Evolutionary conservation across 2,797 vertebrate genomes (phyloP), one percentile per base, ranked within the genome.

Genomic region (Parauchenoglanis punctatus): DNA sequence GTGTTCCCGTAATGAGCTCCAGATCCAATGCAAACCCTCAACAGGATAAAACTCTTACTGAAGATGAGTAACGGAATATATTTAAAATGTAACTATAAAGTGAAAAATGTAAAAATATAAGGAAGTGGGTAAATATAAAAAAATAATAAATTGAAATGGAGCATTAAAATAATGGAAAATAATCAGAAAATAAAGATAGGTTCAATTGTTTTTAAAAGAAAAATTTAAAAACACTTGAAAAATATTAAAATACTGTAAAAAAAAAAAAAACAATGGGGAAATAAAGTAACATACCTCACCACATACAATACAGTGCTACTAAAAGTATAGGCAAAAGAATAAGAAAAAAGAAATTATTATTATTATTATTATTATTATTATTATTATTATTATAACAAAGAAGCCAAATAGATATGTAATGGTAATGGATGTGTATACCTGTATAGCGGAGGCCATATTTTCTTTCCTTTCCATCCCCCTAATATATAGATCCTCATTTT

Each of bases 341-440:
- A 18, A 56, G 52, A 56, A 58, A 8, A 56, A 18, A 18, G 56
- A 7, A 49, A 7, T 6, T 49, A 49, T 40, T 40, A 40, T 40
- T 40, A 40, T 40, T 40, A 40, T 40, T 40, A 40, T 40, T 40
- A 3, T 40, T 40, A 40, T 40, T 40, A 40, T 40, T 40, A 40
- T 40, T 40, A 40, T 40, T 40, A 40, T 40, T 40, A 40, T 40
- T 40, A 40, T 40, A 40, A 40, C 40, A 40, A 40, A 40, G 28
- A 58, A 58, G 28, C 54, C 54, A 80, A 80, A 58, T 58, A 18
- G 17, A 80, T 59, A 58, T 23, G 13, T 80, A 58, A 80, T 80
- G 56, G 28, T 58, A 80, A 78, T 2, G 28, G 4, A 2, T 13
- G 56, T 58, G 31, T 80, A 2, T 40, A 40, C 40, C 56, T 59